Percentiles rank a stretch among this genome's conserved stretches.
Conservation (phyloP, 1,140 invertebrate species). For the Geopemphigus sp. region DNA sequence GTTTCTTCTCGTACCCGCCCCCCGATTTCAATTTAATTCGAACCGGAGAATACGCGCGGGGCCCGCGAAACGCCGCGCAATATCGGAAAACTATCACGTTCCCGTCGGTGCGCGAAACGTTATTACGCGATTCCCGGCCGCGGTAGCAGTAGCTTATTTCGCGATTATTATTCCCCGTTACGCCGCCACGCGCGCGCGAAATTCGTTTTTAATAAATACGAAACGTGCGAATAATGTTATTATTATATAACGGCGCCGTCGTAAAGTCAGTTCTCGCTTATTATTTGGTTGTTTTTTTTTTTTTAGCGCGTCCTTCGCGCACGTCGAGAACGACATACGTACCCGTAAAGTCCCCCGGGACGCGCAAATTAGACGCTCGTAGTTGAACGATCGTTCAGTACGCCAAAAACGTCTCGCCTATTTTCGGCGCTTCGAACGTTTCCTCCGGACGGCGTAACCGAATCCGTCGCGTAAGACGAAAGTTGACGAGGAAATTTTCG, state of each 20-base stretch:
- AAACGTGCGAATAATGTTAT: neutral
- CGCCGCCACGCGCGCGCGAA: neutral
- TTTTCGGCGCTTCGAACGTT: too few species aligned
- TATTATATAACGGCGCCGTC: neutral
- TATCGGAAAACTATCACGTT: slow-evolving; percentile 26
- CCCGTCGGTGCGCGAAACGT: neutral
- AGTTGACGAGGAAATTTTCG: too few species aligned
- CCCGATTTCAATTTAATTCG: slow-evolving; percentile 35
- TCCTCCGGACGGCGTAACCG: too few species aligned
- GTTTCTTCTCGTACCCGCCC: slow-evolving; percentile 2
- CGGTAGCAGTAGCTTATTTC: neutral
- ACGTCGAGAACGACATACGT: too few species aligned
- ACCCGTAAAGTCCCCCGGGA: too few species aligned
- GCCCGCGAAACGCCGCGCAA: neutral
- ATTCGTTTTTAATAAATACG: neutral
- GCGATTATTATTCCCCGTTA: slow-evolving; percentile 1
- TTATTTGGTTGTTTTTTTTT: too few species aligned
- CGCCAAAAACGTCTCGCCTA: too few species aligned
- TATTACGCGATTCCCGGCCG: neutral
- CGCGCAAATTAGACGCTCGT: too few species aligned
- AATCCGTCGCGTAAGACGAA: too few species aligned
- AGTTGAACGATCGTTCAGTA: too few species aligned
- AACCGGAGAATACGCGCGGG: slow-evolving; percentile 6
- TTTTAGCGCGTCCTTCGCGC: too few species aligned
- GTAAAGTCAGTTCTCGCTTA: too few species aligned